Evolutionary conservation across 2,797 vertebrate genomes (phyloP).

Genomic region (Pyrocephalus nanus): DNA sequence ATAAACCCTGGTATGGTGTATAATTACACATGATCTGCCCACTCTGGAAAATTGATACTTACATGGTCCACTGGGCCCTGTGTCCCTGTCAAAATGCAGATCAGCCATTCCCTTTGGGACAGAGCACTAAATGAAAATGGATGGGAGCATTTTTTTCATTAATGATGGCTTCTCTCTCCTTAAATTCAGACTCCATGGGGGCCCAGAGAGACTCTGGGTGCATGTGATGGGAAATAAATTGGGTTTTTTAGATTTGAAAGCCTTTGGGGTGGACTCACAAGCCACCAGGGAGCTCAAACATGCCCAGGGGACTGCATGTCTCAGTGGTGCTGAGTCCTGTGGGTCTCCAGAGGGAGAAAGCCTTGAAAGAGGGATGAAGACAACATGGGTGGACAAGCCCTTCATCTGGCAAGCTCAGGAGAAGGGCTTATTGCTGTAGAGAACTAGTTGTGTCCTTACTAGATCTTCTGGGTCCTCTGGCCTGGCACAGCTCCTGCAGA

Average conservation of each 20-base stretch:
- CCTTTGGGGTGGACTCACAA: not conserved
- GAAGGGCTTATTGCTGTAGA: not conserved
- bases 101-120: conserved; percentile 30
- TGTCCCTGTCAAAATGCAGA: conserved; percentile 68
- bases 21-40: conserved; percentile 62
- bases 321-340: not conserved
- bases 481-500: not conserved
- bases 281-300: not conserved
- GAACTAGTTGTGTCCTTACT: not conserved
- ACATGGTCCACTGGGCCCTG: conserved; percentile 40
- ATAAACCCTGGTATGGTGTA: conserved; percentile 50
- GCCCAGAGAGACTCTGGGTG: not conserved
- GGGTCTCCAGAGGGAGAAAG: not conserved
- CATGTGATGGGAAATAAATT: not conserved
- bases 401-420: not conserved
- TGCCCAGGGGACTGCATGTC: not conserved
- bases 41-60: conserved; percentile 66
- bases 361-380: not conserved
- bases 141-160: not conserved
- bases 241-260: not conserved
- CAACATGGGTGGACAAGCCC: not conserved
- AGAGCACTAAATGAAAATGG: not conserved
- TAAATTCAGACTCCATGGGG: not conserved
- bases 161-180: not conserved
- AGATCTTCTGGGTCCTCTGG: not conserved